Percentiles rank a stretch among this genome's conserved stretches.
Conservation (phyloP, 2,888 invertebrate genomes). For the Chouioia cunea region DNA sequence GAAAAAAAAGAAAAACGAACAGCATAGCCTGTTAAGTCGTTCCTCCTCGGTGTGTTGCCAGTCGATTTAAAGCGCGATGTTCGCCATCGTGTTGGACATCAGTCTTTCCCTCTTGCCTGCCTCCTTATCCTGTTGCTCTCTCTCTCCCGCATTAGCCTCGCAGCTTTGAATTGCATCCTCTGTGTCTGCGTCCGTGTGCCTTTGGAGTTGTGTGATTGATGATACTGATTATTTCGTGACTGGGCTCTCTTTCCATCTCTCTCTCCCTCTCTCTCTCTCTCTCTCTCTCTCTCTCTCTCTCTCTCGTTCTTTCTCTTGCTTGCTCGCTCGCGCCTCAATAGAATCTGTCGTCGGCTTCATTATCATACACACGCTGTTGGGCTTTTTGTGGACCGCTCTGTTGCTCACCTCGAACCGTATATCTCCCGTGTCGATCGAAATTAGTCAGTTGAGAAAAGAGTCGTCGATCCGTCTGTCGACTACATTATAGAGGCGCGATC, state of each 20-base stretch:
- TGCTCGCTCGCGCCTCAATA: constrained; percentile 13
- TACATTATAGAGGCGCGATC: constrained; percentile 1
- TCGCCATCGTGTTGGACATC: constrained; percentile 16
- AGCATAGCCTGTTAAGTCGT: no score
- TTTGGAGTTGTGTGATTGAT: constrained; percentile 40
- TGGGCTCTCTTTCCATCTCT: constrained; percentile 1
- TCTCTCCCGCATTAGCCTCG: background rate
- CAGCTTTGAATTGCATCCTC: no score
- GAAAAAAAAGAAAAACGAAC: background rate
- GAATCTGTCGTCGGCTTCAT: constrained; percentile 44
- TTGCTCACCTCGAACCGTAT: constrained; percentile 6
- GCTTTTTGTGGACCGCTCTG: constrained; percentile 5
- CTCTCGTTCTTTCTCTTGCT: no score
- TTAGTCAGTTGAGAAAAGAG: constrained; percentile 38
- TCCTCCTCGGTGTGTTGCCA: no score
- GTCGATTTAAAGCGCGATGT: background rate
- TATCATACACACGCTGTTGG: constrained; percentile 28
- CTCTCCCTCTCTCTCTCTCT: constrained; percentile 24
- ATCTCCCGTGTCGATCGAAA: constrained; percentile 43
- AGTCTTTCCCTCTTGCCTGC: background rate
- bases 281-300: background rate
- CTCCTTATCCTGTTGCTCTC: background rate
- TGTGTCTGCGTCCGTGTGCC: background rate
- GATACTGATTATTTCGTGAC: constrained; percentile 40
- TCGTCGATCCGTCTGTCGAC: background rate